These are phyloP conservation scores for Epinephelus lanceolatus DNA, from an alignment of 2,113 vertebrate species.

Conservation along the genomic window DNA sequence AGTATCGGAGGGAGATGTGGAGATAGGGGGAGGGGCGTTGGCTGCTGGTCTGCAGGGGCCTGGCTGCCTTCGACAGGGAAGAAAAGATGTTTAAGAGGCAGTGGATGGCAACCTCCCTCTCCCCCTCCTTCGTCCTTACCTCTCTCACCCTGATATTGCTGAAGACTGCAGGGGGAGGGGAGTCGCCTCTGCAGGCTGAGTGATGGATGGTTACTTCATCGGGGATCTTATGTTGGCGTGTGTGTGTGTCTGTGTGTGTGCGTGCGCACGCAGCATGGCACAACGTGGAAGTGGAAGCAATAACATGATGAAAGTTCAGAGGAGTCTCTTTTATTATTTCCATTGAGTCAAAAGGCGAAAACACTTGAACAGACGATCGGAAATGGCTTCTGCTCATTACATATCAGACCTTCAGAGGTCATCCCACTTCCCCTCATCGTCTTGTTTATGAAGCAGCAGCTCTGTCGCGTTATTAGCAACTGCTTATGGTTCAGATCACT, in stretches of 20 bases:
- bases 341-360: constrained; percentile 44
- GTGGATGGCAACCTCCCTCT: constrained; percentile 26
- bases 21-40: constrained; percentile 60
- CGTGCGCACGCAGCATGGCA: not conserved
- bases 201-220: constrained; percentile 61
- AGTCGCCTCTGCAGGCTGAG: constrained; percentile 49
- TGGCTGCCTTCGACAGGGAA: constrained; percentile 45
- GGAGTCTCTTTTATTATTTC: constrained; percentile 48
- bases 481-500: not conserved
- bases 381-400: not conserved
- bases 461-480: not conserved
- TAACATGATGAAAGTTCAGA: constrained; percentile 54
- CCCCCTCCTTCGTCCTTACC: constrained; percentile 17
- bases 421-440: not conserved
- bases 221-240: constrained; percentile 4
- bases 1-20: constrained; percentile 24
- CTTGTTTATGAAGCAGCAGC: not conserved
- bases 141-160: constrained; percentile 41
- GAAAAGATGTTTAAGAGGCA: constrained; percentile 50
- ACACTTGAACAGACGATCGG: not conserved
- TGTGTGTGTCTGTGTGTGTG: not conserved
- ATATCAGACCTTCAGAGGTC: constrained; percentile 15
- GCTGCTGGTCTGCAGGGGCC: constrained; percentile 61
- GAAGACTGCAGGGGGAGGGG: constrained; percentile 68
- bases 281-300: constrained; percentile 7